Conservation (phyloP, 2,797 vertebrate genomes). For the Thunnus albacares region DNA sequence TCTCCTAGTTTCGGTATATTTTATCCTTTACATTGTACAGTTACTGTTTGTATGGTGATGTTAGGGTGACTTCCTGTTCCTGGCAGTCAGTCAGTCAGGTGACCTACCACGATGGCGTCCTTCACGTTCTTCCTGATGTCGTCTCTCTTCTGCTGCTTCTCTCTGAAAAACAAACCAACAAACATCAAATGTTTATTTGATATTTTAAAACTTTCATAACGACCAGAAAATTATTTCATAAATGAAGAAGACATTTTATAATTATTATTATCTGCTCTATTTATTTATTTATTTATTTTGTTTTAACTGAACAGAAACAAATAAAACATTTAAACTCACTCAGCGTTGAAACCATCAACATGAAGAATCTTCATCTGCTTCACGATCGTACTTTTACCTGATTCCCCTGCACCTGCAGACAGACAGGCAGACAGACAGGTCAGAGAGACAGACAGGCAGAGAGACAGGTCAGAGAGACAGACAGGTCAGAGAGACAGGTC, state of each 20-base stretch:
- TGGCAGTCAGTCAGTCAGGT: slow-evolving; percentile 16
- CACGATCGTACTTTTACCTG: slow-evolving; percentile 98
- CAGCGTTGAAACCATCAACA: slow-evolving; percentile 96
- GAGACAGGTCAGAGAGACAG: background rate
- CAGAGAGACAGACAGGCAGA: background rate
- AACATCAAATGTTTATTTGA: too few species aligned
- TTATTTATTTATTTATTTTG: too few species aligned
- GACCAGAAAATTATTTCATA: too few species aligned
- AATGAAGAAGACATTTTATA: too few species aligned
- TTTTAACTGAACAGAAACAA: too few species aligned
- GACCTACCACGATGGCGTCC: slow-evolving; percentile 97
- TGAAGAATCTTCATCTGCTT: slow-evolving; percentile 99
- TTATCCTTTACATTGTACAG: too few species aligned
- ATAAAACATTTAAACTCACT: slow-evolving; percentile 86
- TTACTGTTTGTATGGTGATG: too few species aligned
- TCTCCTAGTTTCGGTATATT: too few species aligned
- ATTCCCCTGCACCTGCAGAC: slow-evolving; percentile 94
- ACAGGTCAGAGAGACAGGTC: slow-evolving; percentile 37
- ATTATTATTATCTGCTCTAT: too few species aligned
- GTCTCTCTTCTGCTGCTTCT: slow-evolving; percentile 97
- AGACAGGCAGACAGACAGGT: slow-evolving; percentile 5
- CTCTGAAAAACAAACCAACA: slow-evolving; percentile 83
- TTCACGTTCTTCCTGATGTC: slow-evolving; percentile 99
- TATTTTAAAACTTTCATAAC: too few species aligned
- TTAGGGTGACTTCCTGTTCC: too few species aligned